Conservation (phyloP, 2,113 vertebrate genomes). For the Phalacrocorax brasilianus region DNA sequence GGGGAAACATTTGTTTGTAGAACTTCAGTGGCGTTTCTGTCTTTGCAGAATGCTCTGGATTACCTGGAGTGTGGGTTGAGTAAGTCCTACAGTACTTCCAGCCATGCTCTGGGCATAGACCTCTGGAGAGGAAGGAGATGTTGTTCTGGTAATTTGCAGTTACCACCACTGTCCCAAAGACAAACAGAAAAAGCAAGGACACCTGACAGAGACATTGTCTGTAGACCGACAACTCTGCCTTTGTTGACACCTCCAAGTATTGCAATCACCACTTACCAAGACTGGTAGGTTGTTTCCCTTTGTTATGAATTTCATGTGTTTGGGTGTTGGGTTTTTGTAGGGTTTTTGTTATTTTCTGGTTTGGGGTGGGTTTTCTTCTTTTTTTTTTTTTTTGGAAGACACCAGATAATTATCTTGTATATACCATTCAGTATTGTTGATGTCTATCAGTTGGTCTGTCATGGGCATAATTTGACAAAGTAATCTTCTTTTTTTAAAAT, state of each 20-base stretch:
- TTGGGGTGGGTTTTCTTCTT: not conserved
- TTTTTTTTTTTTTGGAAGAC: not conserved
- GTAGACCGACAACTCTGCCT: conserved; percentile 86
- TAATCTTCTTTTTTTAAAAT: not conserved
- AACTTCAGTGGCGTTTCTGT: not conserved
- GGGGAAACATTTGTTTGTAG: not conserved
- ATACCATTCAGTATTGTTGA: rapidly evolving
- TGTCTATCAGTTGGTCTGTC: rapidly evolving
- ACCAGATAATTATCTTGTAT: rapidly evolving
- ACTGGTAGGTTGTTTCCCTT: conserved; percentile 78
- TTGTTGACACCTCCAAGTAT: conserved; percentile 85
- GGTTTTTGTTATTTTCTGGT: not conserved
- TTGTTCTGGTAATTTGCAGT: conserved; percentile 88
- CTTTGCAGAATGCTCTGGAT: conserved; percentile 80
- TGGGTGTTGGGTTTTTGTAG: not conserved
- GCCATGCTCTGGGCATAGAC: conserved; percentile 84
- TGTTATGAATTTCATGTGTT: not conserved
- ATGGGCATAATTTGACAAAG: rapidly evolving
- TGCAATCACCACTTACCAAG: conserved; percentile 88
- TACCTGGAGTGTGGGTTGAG: conserved; percentile 80
- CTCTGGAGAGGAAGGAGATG: conserved; percentile 86
- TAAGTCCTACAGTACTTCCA: conserved; percentile 88
- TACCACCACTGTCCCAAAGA: conserved; percentile 89
- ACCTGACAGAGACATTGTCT: conserved; percentile 81
- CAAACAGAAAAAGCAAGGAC: conserved; percentile 82